phyloP scores from a whole-genome alignment of 2,888 invertebrate genomes.

The Nomada hirtipes region DNA sequence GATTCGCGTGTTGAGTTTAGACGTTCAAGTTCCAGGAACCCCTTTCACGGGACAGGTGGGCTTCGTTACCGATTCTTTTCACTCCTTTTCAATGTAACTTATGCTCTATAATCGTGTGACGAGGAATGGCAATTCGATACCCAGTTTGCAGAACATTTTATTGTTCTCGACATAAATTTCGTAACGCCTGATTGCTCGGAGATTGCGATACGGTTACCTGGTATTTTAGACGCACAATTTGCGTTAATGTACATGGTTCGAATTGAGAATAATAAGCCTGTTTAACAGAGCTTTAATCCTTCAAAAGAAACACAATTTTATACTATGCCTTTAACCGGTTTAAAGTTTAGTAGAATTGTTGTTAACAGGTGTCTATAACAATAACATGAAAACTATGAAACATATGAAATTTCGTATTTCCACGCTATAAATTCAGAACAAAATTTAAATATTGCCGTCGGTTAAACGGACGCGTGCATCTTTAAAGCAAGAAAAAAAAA shows the following conservation, averaged over 20 bases:
- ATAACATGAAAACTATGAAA: too few relatives aligned
- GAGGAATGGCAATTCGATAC: neutral
- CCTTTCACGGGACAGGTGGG: neutral
- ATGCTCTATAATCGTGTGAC: neutral
- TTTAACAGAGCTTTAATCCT: neutral
- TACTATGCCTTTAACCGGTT: too few relatives aligned
- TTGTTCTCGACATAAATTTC: conserved; percentile 3
- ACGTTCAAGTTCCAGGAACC: neutral
- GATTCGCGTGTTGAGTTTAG: conserved; percentile 23
- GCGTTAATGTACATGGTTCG: neutral
- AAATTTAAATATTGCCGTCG: too few relatives aligned
- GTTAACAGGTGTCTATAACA: too few relatives aligned
- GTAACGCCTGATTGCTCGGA: neutral
- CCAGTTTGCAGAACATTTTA: neutral
- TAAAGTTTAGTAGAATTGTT: too few relatives aligned
- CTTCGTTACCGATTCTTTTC: conserved; percentile 1
- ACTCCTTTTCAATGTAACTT: neutral
- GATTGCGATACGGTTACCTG: neutral
- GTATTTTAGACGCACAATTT: neutral
- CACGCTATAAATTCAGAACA: too few relatives aligned
- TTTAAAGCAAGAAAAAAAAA: neutral
- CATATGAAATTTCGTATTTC: too few relatives aligned
- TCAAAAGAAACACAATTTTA: too few relatives aligned
- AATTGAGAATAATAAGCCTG: neutral
- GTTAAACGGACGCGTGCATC: neutral